Evolutionary conservation across 2,113 vertebrate species (phyloP), one percentile per base, ranked within the genome.

Genomic region (Psittacula cyanocephala): DNA sequence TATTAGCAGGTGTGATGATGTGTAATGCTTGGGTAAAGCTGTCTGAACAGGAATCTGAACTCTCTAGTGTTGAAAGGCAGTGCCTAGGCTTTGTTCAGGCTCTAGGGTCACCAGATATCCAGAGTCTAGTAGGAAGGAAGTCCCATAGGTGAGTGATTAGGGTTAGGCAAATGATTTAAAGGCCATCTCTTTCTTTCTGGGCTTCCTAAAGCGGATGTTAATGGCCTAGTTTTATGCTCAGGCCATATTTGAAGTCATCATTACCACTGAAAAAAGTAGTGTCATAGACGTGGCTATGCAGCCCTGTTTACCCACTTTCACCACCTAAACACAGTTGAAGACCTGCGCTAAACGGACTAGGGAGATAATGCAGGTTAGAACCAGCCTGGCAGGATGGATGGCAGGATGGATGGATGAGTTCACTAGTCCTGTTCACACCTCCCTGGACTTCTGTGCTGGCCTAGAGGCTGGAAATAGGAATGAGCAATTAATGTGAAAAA

Each of bases 271-370:
- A 68, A 64, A 67, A n/a, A 9, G 22, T 50, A 84, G n/a, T 44
- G 10, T 65, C 0, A 1, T 52, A 13, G 35, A 14, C 75, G 11
- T 44, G 37, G 13, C 4, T 71, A 4, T 0, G 2, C 9, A 37
- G 9, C 17, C 5, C 24, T n/a, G 9, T 50, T 92, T 39, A 65
- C 14, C 8, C 16, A 9, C 60, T 62, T 87, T 62, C 13, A 70
- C 7, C 28, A 47, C 1, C 0, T 18, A 43, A 6, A 39, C 39
- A 15, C 7, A 43, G 19, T 4, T 55, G 41, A 74, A 70, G 33
- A 20, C 20, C 8, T 65, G 60, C 7, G 5, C 18, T 29, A n/a
- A 70, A n/a, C 6, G 7, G 37, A 62, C 27, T 9, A n/a, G 47
- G 31, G 57, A 68, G 47, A 2, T 63, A 31, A 27, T 46, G 43